Evolutionary conservation across 2,797 vertebrate genomes (phyloP).

Genomic region (Spinibarbus caldwelli): DNA sequence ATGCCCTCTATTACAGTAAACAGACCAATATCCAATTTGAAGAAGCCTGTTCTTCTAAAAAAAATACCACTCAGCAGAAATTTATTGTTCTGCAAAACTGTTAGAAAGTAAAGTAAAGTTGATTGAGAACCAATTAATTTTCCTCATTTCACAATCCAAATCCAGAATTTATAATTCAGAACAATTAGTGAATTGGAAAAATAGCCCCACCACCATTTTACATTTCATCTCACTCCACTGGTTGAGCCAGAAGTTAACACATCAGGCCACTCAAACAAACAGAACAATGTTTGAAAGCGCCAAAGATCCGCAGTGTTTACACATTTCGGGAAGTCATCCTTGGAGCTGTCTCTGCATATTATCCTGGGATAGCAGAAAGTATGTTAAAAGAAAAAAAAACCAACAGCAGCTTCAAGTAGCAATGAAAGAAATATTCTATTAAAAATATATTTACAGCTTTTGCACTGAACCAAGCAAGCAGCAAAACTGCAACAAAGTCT

Average conservation of each 20-base stretch:
- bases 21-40: constrained; percentile 32
- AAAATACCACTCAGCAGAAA: not conserved
- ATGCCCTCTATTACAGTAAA: constrained; percentile 11
- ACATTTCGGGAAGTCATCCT: not conserved
- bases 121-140: not conserved
- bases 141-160: not conserved
- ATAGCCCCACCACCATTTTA: not conserved
- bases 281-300: not conserved
- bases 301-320: constrained; percentile 18
- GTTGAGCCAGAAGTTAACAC: constrained; percentile 2
- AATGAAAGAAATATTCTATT: not conserved
- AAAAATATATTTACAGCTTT: not conserved
- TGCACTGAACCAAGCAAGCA: not conserved
- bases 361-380: not conserved
- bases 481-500: not conserved
- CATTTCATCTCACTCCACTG: not conserved
- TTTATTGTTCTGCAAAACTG: constrained; percentile 12
- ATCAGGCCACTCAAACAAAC: not conserved
- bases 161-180: not conserved
- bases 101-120: constrained; percentile 11
- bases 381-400: not conserved
- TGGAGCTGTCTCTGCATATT: not conserved
- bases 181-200: not conserved
- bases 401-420: not conserved
- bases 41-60: constrained; percentile 9